A percentile compares a stretch with the other conserved stretches of the same genome.
phyloP scores from a whole-genome alignment of 2,888 invertebrate species.

The Zygothrica quintamaculata region DNA sequence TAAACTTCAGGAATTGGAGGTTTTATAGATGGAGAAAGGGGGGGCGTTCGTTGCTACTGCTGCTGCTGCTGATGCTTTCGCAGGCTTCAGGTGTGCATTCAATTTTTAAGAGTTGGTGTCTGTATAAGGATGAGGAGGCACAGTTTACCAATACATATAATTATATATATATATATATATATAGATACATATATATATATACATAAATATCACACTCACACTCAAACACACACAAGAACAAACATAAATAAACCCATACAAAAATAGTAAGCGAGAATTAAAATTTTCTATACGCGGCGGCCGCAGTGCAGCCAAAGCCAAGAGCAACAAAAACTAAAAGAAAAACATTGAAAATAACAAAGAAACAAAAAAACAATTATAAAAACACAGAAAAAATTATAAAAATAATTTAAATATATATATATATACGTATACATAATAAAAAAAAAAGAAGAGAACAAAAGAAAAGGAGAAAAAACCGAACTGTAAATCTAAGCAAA shows the following conservation, averaged over 20 bases:
- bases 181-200: constrained; percentile 62
- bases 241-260: constrained; percentile 15
- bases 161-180: too few species aligned
- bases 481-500: constrained; percentile 59
- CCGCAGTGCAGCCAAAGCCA: constrained; percentile 67
- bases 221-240: constrained; percentile 26
- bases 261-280: constrained; percentile 39
- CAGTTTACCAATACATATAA: constrained; percentile 62
- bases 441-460: constrained; percentile 18
- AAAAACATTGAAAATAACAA: constrained; percentile 33
- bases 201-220: constrained; percentile 45
- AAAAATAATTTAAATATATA: constrained; percentile 40
- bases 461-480: constrained; percentile 24
- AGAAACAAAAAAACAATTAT: constrained; percentile 33
- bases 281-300: constrained; percentile 38
- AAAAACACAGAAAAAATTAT: constrained; percentile 11
- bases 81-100: constrained; percentile 52
- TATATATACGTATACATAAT: constrained; percentile 44
- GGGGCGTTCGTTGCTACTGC: constrained; percentile 35
- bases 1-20: constrained; percentile 83
- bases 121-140: constrained; percentile 39
- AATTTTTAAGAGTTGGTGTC: constrained; percentile 49
- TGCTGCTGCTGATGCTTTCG: constrained; percentile 37
- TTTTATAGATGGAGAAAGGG: constrained; percentile 6
- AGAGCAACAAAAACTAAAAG: constrained; percentile 70